These are phyloP conservation scores for Naso thynnoides DNA, from an alignment of 2,797 vertebrate species.

Conservation along the genomic window DNA sequence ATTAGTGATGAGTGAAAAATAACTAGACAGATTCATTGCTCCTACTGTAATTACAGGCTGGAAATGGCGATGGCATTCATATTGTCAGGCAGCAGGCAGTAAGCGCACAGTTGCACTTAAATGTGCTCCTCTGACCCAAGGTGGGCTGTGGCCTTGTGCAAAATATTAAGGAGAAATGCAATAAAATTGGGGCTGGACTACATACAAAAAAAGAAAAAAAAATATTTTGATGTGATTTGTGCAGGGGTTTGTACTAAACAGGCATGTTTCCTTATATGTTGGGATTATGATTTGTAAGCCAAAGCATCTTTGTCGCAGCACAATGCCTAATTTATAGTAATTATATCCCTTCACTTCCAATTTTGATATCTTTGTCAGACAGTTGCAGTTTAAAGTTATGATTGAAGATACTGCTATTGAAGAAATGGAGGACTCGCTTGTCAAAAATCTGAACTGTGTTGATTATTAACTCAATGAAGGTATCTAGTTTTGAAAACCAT, in stretches of 20 bases:
- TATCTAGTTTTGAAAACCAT: background rate
- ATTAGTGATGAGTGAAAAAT: constrained; percentile 81
- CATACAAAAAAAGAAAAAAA: too few relatives aligned
- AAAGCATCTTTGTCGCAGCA: too few relatives aligned
- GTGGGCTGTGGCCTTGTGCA: constrained; percentile 16
- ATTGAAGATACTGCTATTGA: background rate
- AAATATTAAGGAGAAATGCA: constrained; percentile 17
- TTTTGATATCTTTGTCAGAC: too few relatives aligned
- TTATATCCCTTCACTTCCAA: too few relatives aligned
- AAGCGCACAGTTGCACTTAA: constrained; percentile 69
- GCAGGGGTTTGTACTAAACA: too few relatives aligned
- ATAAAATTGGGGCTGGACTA: constrained; percentile 26
- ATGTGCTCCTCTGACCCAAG: constrained; percentile 57
- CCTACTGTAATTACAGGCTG: constrained; percentile 79
- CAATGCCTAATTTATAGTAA: too few relatives aligned
- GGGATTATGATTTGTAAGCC: too few relatives aligned
- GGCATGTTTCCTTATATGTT: too few relatives aligned
- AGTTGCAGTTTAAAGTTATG: background rate
- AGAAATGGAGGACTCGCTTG: background rate
- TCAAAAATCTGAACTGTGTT: constrained; percentile 5
- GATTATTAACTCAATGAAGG: background rate
- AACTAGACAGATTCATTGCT: constrained; percentile 80
- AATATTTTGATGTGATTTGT: too few relatives aligned
- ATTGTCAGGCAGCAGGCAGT: constrained; percentile 61
- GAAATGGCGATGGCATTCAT: constrained; percentile 72